Evolutionary conservation across 1,140 invertebrate genomes (phyloP), one percentile per base, ranked within the genome.

Genomic region (Bilobella aurantiaca): DNA sequence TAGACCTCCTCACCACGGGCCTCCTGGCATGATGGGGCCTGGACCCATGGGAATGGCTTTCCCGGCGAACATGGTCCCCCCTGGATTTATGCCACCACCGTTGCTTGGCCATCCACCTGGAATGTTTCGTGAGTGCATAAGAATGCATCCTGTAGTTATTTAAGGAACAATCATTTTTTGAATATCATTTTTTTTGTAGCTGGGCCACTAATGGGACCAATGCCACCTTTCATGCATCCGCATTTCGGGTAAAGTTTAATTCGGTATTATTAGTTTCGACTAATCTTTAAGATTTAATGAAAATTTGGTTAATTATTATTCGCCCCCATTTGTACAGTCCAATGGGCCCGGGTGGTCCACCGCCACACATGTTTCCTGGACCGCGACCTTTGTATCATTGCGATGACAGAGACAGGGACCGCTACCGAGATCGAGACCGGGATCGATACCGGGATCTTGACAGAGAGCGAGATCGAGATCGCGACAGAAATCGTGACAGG

Each of bases 11-110:
- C 62, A 46, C 21, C 47, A 60, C 1, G 25, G 46, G 14, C 46
- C 66, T n/a, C 65, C 65, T 14, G 21, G 53, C 14, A 53, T 53
- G 49, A 53, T 53, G 49, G 49, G 49, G 53, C 46, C 57, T 2
- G 28, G 28, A 57, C 47, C 53, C n/a, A 37, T 37, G 23, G 62
- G 62, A 25, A 42, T 42, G 34, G 8, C 8, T 1, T 65, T 65
- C 49, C 57, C 63, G 21, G 59, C 42, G 1, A 47, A 23, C n/a
- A 65, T 63, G 23, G 65, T 63, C 27, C 69, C 66, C 5, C 66
- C 69, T 23, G 69, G 69, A 25, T 69, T 66, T 30, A 64, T 65
- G 56, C 58, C 57, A 23, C 53, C 61, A 42, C 32, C 56, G 12
- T 30, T 61, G 32, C 16, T 32, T 23, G 66, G 62, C 37, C n/a